Base-by-base conservation (phyloP, 2,888 invertebrate species). In the Hirtodrosophila trivittata region DNA sequence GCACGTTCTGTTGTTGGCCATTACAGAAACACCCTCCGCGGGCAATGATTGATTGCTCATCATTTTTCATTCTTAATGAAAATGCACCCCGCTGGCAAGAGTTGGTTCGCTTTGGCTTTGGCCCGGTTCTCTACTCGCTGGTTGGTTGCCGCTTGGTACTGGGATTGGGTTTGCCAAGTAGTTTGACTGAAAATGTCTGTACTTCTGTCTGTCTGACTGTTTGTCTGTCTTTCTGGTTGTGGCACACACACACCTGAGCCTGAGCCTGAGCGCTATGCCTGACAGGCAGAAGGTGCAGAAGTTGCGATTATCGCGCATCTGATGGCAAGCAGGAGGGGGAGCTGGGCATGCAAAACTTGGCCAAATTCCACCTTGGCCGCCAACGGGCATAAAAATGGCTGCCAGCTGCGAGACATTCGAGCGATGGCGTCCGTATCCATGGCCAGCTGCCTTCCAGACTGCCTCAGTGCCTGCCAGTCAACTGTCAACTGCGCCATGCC, bases 41-140 rank as follows among this genome's bases (percentile, higher is more conserved):
- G 72, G 57, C 82, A 87, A 90, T 91, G 90, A 91, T 91, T 91
- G 90, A 91, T 91, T 91, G 89, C 89, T 90, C 90, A 88, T 91
- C 90, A 91, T 91, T 90, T 91, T 89, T 91, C 90, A 91, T 90
- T 89, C 90, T 91, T 91, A 91, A 91, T 91, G 90, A 91, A 91
- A 91, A 90, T 91, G 90, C 90, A 90, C 91, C 90, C 91, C 87
- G 91, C 91, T 90, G 90, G 87, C 87, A 76, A 76, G 77, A 80
- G 88, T 72, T 86, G 77, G 76, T 66, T 69, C 68, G 66, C 66
- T 70, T 67, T 58, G 54, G 67, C 9, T n/a, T 66, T 63, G 65
- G 69, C 71, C 65, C 65, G 68, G 46, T 52, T 64, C 46, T 55
- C 54, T 59, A 12, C 25, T 49, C 30, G 39, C 37, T 18, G 33